Conservation (phyloP, 1,140 invertebrate genomes). For the Euwallacea similis region DNA sequence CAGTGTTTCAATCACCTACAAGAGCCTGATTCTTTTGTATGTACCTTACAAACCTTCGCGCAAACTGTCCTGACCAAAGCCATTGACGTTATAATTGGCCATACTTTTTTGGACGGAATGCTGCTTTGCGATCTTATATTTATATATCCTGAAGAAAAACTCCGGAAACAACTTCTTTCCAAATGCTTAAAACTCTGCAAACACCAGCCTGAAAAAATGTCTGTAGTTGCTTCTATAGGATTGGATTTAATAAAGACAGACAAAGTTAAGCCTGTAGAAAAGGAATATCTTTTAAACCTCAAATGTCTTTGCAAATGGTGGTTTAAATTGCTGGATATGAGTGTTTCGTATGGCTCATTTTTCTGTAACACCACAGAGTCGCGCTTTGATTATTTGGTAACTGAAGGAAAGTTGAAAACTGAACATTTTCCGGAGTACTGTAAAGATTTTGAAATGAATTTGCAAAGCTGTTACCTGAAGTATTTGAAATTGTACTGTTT, state of each 20-base stretch:
- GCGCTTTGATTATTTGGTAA: constrained; percentile 42
- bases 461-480: constrained; percentile 37
- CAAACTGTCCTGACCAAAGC: background rate
- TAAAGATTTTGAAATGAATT: constrained; percentile 44
- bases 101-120: background rate
- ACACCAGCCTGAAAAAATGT: constrained; percentile 19
- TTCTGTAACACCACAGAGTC: constrained; percentile 33
- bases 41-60: background rate
- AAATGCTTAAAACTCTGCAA: constrained; percentile 25
- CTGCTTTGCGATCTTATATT: background rate
- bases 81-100: background rate
- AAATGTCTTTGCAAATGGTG: constrained; percentile 44
- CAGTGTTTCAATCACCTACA: background rate
- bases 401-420: constrained; percentile 32
- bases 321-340: constrained; percentile 30
- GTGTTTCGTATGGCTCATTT: constrained; percentile 40
- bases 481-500: constrained; percentile 40
- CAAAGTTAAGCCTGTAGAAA: background rate
- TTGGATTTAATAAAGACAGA: constrained; percentile 1
- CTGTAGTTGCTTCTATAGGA: constrained; percentile 17
- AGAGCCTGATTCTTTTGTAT: background rate
- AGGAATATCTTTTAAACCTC: constrained; percentile 11
- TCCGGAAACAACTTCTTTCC: background rate
- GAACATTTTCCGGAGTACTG: constrained; percentile 41
- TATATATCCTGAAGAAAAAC: background rate